Evolutionary conservation across 2,888 invertebrate genomes (phyloP).

Genomic region (Icerya purchasi): DNA sequence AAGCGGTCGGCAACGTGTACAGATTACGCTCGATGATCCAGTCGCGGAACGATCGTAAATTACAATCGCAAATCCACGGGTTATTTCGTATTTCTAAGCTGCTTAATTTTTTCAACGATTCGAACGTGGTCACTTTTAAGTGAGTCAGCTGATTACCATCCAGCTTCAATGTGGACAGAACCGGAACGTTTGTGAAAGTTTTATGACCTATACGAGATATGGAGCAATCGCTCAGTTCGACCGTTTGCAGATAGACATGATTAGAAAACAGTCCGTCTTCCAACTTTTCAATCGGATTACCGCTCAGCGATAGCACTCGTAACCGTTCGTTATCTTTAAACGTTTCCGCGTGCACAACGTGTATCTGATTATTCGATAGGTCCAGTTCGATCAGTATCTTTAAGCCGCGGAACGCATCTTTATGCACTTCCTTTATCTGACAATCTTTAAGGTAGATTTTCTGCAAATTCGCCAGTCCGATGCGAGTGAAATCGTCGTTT

Average conservation of each 20-base stretch:
- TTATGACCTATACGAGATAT: constrained; percentile 44
- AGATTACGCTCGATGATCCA: constrained; percentile 42
- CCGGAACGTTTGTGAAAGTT: constrained; percentile 46
- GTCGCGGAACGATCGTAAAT: constrained; percentile 52
- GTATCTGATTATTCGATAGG: constrained; percentile 44
- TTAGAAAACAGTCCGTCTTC: constrained; percentile 55
- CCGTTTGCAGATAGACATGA: constrained; percentile 46
- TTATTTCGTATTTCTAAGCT: constrained; percentile 58
- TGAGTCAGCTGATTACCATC: constrained; percentile 39
- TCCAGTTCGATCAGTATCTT: constrained; percentile 38
- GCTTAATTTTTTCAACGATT: constrained; percentile 40
- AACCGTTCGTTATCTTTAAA: constrained; percentile 49
- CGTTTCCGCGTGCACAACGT: constrained; percentile 28
- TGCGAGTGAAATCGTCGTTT: constrained; percentile 42
- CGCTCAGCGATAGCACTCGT: constrained; percentile 46
- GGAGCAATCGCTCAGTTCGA: constrained; percentile 54
- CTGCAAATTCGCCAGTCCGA: constrained; percentile 54
- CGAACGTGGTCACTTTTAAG: constrained; percentile 35
- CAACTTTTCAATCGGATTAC: constrained; percentile 49
- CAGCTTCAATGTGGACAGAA: constrained; percentile 43
- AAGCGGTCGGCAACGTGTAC: constrained; percentile 50
- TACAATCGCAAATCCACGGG: constrained; percentile 76
- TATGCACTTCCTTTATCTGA: constrained; percentile 45
- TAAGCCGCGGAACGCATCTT: constrained; percentile 51
- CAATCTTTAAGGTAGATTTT: constrained; percentile 56